phyloP scores from a whole-genome alignment of 2,113 vertebrate species.

The Cottus gobio region DNA sequence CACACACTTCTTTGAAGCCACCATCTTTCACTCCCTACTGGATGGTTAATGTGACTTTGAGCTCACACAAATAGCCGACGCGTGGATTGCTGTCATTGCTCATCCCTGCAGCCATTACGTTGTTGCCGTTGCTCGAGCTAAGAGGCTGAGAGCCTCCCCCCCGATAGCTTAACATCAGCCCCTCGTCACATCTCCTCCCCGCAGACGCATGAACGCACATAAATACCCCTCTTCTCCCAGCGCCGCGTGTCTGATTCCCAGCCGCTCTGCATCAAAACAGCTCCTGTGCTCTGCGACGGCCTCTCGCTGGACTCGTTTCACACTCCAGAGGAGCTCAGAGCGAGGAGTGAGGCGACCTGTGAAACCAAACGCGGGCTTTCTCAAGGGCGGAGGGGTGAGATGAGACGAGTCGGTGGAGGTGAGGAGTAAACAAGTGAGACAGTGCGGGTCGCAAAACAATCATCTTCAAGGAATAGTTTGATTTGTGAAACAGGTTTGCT shows the following conservation, averaged over 20 bases:
- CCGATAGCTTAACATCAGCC: slow-evolving; percentile 58
- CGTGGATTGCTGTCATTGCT: slow-evolving; percentile 62
- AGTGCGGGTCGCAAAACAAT: not conserved
- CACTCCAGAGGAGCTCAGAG: slow-evolving; percentile 35
- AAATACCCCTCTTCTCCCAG: slow-evolving; percentile 46
- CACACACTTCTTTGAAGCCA: not conserved
- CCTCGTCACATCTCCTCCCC: slow-evolving; percentile 41
- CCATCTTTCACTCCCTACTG: slow-evolving; percentile 42
- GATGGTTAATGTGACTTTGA: slow-evolving; percentile 54
- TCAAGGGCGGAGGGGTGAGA: slow-evolving; percentile 27
- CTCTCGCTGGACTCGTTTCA: slow-evolving; percentile 41
- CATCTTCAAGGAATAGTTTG: not conserved
- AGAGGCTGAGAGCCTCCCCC: slow-evolving; percentile 48
- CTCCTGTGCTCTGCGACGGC: slow-evolving; percentile 54
- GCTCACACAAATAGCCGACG: slow-evolving; percentile 31
- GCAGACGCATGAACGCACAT: slow-evolving; percentile 47
- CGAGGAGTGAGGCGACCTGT: slow-evolving; percentile 54
- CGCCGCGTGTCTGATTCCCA: slow-evolving; percentile 44
- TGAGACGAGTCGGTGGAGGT: not conserved
- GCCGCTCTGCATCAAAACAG: too few species aligned
- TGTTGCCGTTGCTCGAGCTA: slow-evolving; percentile 35
- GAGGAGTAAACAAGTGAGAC: slow-evolving; percentile 26
- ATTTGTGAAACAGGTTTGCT: not conserved
- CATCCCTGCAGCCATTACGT: slow-evolving; percentile 32
- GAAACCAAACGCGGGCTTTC: slow-evolving; percentile 45